Evolutionary conservation across 2,888 invertebrate genomes (phyloP).

Genomic region (Halocaridina rubra): DNA sequence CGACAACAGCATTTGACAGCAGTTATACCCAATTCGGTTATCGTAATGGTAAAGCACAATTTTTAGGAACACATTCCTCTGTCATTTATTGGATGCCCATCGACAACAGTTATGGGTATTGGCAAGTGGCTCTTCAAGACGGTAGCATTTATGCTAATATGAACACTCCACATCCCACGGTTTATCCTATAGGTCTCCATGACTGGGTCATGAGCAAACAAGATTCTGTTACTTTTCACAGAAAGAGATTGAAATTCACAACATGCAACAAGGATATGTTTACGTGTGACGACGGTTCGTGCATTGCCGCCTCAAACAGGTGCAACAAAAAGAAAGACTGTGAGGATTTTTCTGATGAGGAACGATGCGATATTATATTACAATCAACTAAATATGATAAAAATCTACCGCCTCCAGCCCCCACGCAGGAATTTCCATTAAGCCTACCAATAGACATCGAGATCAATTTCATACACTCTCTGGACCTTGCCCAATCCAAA

Average conservation of each 20-base stretch:
- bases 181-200: slow-evolving; percentile 16
- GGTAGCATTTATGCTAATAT: background rate
- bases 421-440: background rate
- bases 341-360: background rate
- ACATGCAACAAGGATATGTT: background rate
- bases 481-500: background rate
- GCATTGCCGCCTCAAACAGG: background rate
- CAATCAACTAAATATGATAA: background rate
- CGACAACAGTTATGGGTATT: too few relatives aligned
- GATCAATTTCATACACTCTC: background rate
- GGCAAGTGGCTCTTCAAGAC: too few relatives aligned
- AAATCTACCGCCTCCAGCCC: background rate
- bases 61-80: background rate
- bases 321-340: background rate
- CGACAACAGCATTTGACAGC: slow-evolving; percentile 5
- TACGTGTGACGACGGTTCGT: background rate
- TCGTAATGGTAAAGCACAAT: background rate
- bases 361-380: background rate
- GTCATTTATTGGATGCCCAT: background rate
- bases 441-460: background rate
- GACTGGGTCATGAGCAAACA: background rate
- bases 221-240: too few relatives aligned
- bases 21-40: background rate
- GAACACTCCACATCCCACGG: background rate
- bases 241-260: background rate